These are phyloP conservation scores for Matsumurasca onukii DNA, from an alignment of 1,140 invertebrate species.

Conservation along the genomic window DNA sequence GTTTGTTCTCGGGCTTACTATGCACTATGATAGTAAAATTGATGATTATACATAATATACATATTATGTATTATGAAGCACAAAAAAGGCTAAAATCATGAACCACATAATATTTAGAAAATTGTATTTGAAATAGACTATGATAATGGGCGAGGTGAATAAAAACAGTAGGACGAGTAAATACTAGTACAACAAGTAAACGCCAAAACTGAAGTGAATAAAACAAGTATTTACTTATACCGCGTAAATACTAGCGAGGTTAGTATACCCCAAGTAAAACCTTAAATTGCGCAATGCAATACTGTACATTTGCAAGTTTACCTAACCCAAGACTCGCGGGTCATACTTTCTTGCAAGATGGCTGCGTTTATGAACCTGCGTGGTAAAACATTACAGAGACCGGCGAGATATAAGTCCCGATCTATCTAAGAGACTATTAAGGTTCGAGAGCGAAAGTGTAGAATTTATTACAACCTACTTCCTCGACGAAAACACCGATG, in stretches of 20 bases:
- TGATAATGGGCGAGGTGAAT: background rate
- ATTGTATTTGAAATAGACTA: background rate
- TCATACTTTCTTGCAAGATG: background rate
- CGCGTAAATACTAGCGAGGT: background rate
- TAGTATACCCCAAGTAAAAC: background rate
- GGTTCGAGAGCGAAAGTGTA: background rate
- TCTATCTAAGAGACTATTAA: background rate
- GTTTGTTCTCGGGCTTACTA: background rate
- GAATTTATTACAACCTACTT: background rate
- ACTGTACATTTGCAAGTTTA: background rate
- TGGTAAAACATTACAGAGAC: background rate
- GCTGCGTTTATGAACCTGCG: constrained; percentile 25
- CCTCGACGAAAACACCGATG: background rate
- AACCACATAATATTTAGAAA: too few species aligned
- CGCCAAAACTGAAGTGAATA: constrained; percentile 11
- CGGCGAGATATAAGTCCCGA: background rate
- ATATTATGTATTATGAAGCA: too few species aligned
- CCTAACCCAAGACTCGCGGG: background rate
- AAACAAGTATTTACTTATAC: constrained; percentile 17
- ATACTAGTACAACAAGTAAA: constrained; percentile 5
- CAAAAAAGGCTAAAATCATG: too few species aligned
- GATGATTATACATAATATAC: constrained; percentile 10
- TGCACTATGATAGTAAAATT: constrained; percentile 14
- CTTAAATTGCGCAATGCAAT: background rate
- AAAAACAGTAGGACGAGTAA: constrained; percentile 8